Evolutionary conservation across 2,888 invertebrate genomes (phyloP).

Genomic region (Nudaria mundana): DNA sequence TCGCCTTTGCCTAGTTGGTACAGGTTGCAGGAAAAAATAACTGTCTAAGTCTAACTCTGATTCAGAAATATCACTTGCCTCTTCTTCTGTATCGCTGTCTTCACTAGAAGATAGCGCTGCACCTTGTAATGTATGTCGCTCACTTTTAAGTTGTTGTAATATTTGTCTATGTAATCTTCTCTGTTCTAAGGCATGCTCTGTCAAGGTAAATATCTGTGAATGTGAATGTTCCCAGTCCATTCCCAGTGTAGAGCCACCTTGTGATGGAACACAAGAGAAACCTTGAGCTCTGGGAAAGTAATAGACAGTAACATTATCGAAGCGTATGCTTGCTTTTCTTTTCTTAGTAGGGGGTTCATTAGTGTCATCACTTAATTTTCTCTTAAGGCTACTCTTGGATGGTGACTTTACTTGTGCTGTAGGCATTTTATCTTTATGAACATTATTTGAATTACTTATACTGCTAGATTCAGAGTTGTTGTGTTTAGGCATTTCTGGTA

Average conservation of each 20-base stretch:
- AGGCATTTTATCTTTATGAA: constrained; percentile 29
- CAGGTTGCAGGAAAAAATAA: constrained; percentile 95
- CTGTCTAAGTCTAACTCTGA: constrained; percentile 94
- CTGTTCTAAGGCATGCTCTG: constrained; percentile 95
- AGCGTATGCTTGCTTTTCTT: constrained; percentile 91
- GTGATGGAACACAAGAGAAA: constrained; percentile 94
- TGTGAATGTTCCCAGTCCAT: constrained; percentile 89
- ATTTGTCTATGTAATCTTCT: constrained; percentile 92
- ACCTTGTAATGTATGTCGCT: constrained; percentile 81
- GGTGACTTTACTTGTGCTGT: constrained; percentile 42
- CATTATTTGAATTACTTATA: constrained; percentile 27
- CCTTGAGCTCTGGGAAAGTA: constrained; percentile 97
- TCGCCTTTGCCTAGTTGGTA: constrained; percentile 94
- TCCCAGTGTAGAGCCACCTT: constrained; percentile 95
- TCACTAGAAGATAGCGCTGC: constrained; percentile 87
- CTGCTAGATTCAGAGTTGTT: constrained; percentile 29
- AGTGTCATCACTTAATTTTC: constrained; percentile 72
- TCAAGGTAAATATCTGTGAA: constrained; percentile 89
- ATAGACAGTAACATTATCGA: constrained; percentile 95
- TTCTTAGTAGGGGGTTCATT: constrained; percentile 79
- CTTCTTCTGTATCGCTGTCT: constrained; percentile 93
- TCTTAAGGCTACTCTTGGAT: constrained; percentile 85
- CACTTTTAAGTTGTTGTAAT: constrained; percentile 86
- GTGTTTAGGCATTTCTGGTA: constrained; percentile 26
- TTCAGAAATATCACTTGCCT: constrained; percentile 89